These are phyloP conservation scores for Anodontia alba DNA, from an alignment of 2,888 invertebrate species.

Conservation along the genomic window DNA sequence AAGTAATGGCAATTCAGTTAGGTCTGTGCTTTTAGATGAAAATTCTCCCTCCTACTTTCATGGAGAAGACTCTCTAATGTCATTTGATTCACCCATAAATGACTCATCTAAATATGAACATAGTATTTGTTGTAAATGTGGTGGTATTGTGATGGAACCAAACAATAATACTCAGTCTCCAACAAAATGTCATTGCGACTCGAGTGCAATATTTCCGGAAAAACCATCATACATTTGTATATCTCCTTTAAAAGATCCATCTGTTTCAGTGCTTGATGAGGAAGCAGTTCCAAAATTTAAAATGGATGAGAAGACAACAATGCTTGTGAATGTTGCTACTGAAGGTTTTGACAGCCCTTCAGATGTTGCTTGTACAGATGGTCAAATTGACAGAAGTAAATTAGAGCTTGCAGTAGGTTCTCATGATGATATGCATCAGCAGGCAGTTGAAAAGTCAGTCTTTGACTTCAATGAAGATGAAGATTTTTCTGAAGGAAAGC, in stretches of 20 bases:
- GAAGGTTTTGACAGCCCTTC: not conserved
- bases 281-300: not conserved
- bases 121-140: slow-evolving; percentile 57
- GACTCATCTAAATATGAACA: slow-evolving; percentile 49
- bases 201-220: not conserved
- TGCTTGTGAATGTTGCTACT: not conserved
- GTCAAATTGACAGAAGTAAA: not conserved
- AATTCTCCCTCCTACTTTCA: slow-evolving; percentile 57
- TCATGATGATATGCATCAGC: not conserved
- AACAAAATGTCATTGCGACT: slow-evolving; percentile 47
- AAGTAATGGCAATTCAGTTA: slow-evolving; percentile 61
- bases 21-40: slow-evolving; percentile 54
- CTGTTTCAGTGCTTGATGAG: not conserved
- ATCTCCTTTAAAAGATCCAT: not conserved
- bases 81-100: slow-evolving; percentile 53
- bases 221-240: not conserved
- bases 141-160: slow-evolving; percentile 56
- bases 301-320: not conserved
- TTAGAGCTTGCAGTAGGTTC: not conserved
- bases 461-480: slow-evolving; percentile 15
- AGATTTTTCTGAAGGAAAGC: not conserved
- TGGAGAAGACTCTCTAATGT: slow-evolving; percentile 51
- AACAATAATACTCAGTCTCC: slow-evolving; percentile 61
- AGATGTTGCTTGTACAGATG: not conserved
- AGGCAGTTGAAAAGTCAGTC: not conserved